Base-by-base conservation (phyloP, 1,140 invertebrate genomes). In the Drosophila nannoptera region DNA sequence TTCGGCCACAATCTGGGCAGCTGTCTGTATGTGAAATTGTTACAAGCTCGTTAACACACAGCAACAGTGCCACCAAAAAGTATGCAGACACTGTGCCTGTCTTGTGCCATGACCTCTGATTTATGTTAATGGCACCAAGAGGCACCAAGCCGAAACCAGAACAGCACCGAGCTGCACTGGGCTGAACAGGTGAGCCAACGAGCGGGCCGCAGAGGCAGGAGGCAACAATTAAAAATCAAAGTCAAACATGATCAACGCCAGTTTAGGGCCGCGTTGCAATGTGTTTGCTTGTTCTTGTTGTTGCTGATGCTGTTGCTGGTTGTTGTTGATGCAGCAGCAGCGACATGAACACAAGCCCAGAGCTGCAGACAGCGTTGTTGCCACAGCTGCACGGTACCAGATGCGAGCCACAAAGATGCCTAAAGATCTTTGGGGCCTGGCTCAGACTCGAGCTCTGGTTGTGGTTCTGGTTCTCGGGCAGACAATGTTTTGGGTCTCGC, bases 181-280 rank as follows among this genome's bases (percentile, higher is more conserved):
- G 22, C 22, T 22, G 22, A 22, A 22, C 22, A 22, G 22, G 22
- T 22, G 22, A 22, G 22, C 22, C 22, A 3, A 2, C 22, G 22
- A 22, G 77, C 67, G 76, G 66, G 74, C 48, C 43, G 50, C 36
- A 36, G 52, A 58, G 61, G 62, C 78, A 69, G 40, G 66, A 78
- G 76, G 72, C 77, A 86, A 86, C 81, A 86, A 86, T 86, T 86
- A 86, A 86, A 86, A 86, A 86, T 86, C 81, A 86, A 86, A 86
- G 81, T 86, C 81, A 86, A 86, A 86, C 81, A 86, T 86, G 81
- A 86, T 86, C 81, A 86, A 86, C 81, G 82, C 82, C 81, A 87
- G 81, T 86, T 86, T 86, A 86, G 84, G 82, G 77, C 74, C 71
- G 68, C 76, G 73, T 84, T 76, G 80, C 77, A 74, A 78, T 83